Conservation (phyloP, 1,140 invertebrate species). For the Lasaia peninsularis region DNA sequence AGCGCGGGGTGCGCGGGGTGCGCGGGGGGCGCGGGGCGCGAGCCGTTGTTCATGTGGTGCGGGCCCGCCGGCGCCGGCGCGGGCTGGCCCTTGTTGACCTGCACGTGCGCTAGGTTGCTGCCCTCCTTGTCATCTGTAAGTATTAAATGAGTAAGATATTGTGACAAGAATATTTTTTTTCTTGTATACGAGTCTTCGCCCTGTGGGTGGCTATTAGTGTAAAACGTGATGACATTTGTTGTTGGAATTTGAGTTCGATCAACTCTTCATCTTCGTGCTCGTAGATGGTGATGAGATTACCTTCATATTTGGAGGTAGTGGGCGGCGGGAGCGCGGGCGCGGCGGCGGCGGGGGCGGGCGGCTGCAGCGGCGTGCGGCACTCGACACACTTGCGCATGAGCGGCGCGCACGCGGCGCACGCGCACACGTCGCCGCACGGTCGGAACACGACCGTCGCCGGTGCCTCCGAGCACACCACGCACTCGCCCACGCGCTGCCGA, state of each 20-base stretch:
- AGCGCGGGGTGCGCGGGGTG: constrained; percentile 26
- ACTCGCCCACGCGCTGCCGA: constrained; percentile 92
- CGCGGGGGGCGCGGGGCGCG: constrained; percentile 26
- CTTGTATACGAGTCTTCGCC: neutral
- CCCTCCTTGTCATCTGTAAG: constrained; percentile 50
- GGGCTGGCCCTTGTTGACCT: constrained; percentile 67
- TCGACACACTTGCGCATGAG: constrained; percentile 98
- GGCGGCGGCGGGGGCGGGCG: constrained; percentile 80
- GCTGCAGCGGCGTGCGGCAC: constrained; percentile 92
- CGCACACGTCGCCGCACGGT: constrained; percentile 96
- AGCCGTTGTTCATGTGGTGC: constrained; percentile 90
- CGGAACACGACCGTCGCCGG: constrained; percentile 94
- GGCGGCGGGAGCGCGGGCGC: neutral
- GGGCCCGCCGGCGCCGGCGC: constrained; percentile 49
- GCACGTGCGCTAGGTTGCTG: constrained; percentile 64
- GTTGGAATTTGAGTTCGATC: no score
- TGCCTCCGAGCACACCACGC: constrained; percentile 96
- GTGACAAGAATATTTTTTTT: neutral
- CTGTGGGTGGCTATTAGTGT: no score
- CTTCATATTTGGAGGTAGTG: neutral
- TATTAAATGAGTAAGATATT: neutral
- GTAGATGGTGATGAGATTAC: neutral
- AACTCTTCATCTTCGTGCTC: no score
- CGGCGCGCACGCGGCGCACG: constrained; percentile 93
- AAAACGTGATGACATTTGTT: no score